These are phyloP conservation scores for Chaenodraco wilsoni DNA, from an alignment of 2,797 vertebrate genomes.

Conservation along the genomic window DNA sequence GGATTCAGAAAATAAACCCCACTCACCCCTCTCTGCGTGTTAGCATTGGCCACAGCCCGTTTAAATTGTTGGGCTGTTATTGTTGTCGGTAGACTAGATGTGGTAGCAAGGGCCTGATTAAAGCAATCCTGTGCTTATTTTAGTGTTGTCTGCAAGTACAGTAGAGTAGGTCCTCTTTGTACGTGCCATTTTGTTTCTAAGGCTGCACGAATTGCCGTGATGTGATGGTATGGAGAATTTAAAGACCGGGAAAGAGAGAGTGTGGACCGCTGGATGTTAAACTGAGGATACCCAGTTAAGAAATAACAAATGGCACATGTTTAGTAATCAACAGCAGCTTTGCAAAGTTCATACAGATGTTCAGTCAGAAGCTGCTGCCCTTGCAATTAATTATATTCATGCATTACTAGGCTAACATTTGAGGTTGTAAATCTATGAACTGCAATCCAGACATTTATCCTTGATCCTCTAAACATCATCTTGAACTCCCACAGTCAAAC, in stretches of 20 bases:
- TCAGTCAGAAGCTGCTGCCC: slow-evolving; percentile 27
- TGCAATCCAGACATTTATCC: slow-evolving; percentile 15
- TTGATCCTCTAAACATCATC: slow-evolving; percentile 21
- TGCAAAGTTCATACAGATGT: slow-evolving; percentile 28
- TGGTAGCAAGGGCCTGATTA: slow-evolving; percentile 68
- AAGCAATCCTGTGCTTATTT: slow-evolving; percentile 61
- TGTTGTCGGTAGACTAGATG: slow-evolving; percentile 67
- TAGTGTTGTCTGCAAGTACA: slow-evolving; percentile 52
- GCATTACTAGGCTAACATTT: slow-evolving; percentile 8
- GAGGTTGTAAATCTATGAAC: slow-evolving; percentile 28
- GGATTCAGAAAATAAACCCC: slow-evolving; percentile 49
- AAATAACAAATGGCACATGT: slow-evolving; percentile 43
- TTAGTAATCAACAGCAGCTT: slow-evolving; percentile 31
- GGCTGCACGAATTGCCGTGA: neutral
- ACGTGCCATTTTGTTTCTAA: slow-evolving; percentile 40
- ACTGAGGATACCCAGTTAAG: slow-evolving; percentile 29
- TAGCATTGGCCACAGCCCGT: slow-evolving; percentile 51
- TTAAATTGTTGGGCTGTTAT: slow-evolving; percentile 54
- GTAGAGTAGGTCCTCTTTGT: slow-evolving; percentile 36
- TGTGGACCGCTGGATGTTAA: slow-evolving; percentile 23
- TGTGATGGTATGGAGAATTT: slow-evolving; percentile 25
- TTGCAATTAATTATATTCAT: slow-evolving; percentile 21
- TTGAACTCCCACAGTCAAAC: slow-evolving; percentile 18
- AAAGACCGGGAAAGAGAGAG: slow-evolving; percentile 8
- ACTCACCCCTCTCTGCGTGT: slow-evolving; percentile 43